Conservation (phyloP, 2,113 vertebrate species). For the Galeopterus variegatus region DNA sequence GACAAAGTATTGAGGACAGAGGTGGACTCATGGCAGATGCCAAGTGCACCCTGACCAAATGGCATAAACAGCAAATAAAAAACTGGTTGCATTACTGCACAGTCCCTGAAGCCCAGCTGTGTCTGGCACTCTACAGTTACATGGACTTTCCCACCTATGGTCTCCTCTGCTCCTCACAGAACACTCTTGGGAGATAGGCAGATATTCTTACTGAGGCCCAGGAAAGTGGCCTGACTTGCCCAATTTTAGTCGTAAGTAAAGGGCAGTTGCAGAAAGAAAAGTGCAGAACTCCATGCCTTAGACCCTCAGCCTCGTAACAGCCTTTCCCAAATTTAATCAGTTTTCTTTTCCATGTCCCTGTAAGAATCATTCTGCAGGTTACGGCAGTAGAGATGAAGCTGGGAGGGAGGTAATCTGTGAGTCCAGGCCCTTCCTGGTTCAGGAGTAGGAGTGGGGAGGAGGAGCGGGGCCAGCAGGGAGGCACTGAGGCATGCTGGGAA, state of each 20-base stretch:
- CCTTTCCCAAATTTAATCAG: rapidly evolving
- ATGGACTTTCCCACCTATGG: rapidly evolving
- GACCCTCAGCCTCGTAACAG: background rate
- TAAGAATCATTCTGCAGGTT: background rate
- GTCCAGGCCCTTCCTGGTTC: background rate
- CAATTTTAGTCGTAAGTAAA: background rate
- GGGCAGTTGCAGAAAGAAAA: background rate
- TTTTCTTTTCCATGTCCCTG: background rate
- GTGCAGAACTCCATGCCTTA: rapidly evolving
- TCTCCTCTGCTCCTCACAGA: background rate
- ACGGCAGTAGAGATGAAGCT: rapidly evolving
- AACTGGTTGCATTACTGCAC: background rate
- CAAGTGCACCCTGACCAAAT: rapidly evolving
- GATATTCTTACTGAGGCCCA: background rate
- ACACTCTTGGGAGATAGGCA: background rate
- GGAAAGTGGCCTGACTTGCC: background rate
- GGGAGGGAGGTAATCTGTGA: background rate
- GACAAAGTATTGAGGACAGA: background rate
- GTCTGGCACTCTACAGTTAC: background rate
- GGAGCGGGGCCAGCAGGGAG: background rate
- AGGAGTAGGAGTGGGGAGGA: rapidly evolving
- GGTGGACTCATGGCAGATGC: rapidly evolving
- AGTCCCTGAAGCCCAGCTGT: rapidly evolving
- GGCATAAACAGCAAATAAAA: background rate
- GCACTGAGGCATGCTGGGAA: background rate